phyloP scores from a whole-genome alignment of 2,888 invertebrate genomes.

The Agonopterix alstromeriana region DNA sequence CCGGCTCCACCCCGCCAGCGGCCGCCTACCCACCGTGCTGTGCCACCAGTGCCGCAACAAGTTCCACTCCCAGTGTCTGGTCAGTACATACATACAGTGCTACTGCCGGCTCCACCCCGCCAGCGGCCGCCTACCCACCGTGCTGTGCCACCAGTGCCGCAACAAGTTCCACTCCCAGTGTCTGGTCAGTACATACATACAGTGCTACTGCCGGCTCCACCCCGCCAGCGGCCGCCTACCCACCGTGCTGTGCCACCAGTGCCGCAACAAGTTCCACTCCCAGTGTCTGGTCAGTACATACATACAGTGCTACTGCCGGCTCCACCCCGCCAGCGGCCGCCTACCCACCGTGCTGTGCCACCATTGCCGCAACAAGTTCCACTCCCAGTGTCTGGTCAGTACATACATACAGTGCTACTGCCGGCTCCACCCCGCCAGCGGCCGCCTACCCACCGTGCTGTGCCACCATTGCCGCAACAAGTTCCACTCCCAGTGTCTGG shows the following conservation, averaged over 20 bases:
- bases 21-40: slow-evolving; percentile 88
- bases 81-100: slow-evolving; percentile 79
- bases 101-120: slow-evolving; percentile 87
- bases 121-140: slow-evolving; percentile 89
- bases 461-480: slow-evolving; percentile 96
- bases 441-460: slow-evolving; percentile 88
- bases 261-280: slow-evolving; percentile 96
- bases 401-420: slow-evolving; percentile 76
- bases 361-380: slow-evolving; percentile 97
- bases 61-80: slow-evolving; percentile 95
- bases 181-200: slow-evolving; percentile 79
- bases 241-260: slow-evolving; percentile 89
- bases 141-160: slow-evolving; percentile 91
- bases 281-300: slow-evolving; percentile 87
- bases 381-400: slow-evolving; percentile 92
- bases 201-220: slow-evolving; percentile 88
- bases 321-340: slow-evolving; percentile 88
- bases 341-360: slow-evolving; percentile 91
- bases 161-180: slow-evolving; percentile 97
- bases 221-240: slow-evolving; percentile 90
- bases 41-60: slow-evolving; percentile 96
- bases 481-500: slow-evolving; percentile 95
- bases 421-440: slow-evolving; percentile 88
- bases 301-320: slow-evolving; percentile 82
- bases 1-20: slow-evolving; percentile 88